Evolutionary conservation across 2,888 invertebrate species (phyloP), one percentile per base, ranked within the genome.

Genomic region (Acholoe squamosa): DNA sequence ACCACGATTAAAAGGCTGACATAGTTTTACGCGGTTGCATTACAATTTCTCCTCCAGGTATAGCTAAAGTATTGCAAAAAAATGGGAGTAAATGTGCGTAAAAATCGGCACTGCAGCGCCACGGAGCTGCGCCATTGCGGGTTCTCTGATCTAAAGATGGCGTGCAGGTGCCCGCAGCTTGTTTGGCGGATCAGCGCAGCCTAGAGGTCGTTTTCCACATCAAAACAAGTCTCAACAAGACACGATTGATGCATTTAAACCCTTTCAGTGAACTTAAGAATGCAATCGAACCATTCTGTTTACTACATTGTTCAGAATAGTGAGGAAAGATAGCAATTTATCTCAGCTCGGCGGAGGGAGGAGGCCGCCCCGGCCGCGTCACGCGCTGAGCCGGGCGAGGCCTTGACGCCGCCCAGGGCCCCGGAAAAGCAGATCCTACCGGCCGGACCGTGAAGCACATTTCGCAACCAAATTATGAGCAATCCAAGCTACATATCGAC

Each of bases 81-180:
- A 43, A 43, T 10, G 43, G 43, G 5, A 43, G 43, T 43, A 43
- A 43, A 7, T 43, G 43, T 43, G 43, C 43, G 43, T 43, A 43
- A 10, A 10, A 3, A 0, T 33, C 19, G 28, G 86, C 54, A 86
- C 86, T 14, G 86, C 84, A 84, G 54, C 86, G 86, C 86, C 86
- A 86, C 86, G 31, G 51, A n/a, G 16, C 80, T 28, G 56, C 86
- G 86, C 86, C 86, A 86, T 86, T 86, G 52, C 54, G 86, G 86
- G 34, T 80, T 86, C 25, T 14, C 54, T n/a, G 56, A 86, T 10
- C 52, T 54, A 86, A 86, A 86, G 86, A 86, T 86, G 86, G 86
- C 86, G 86, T 86, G 52, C 86, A 0, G 25, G 52, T 84, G 54
- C 84, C 51, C 84, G 28, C 5, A 25, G 67, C n/a, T 61, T 19